phyloP scores from a whole-genome alignment of 2,113 vertebrate genomes.

The Baryphthengus martii region DNA sequence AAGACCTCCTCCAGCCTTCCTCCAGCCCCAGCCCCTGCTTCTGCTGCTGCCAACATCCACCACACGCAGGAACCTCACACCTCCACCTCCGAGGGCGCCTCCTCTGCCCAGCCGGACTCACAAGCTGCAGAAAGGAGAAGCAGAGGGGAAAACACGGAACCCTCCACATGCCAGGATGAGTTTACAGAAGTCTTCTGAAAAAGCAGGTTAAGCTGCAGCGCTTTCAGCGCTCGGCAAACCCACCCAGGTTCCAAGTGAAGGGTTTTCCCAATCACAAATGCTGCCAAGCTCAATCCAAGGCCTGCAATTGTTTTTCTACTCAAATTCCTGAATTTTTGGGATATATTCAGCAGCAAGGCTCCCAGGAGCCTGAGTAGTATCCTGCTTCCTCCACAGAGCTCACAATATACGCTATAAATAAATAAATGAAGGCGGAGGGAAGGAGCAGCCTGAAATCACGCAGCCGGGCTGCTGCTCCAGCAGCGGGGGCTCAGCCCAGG shows the following conservation, averaged over 20 bases:
- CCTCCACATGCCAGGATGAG: neutral
- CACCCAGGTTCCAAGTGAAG: neutral
- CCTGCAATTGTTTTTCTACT: neutral
- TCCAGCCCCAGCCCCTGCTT: neutral
- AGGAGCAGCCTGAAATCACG: neutral
- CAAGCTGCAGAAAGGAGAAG: neutral
- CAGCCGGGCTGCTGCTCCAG: neutral
- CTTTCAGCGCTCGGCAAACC: neutral
- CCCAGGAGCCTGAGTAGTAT: accelerated
- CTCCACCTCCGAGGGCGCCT: neutral
- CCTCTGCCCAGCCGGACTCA: neutral
- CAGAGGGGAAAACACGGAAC: neutral
- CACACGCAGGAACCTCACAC: neutral
- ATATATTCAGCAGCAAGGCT: neutral
- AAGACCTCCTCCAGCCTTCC: neutral
- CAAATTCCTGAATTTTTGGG: neutral
- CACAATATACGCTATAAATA: neutral
- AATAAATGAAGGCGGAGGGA: neutral
- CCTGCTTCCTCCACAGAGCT: neutral
- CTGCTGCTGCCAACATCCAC: neutral
- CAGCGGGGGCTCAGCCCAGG: neutral
- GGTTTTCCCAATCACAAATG: neutral
- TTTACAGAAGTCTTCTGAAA: neutral
- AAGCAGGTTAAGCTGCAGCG: neutral
- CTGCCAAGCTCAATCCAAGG: neutral